Evolutionary conservation across 2,888 invertebrate species (phyloP).

Genomic region (Listrodromus nycthemerus): DNA sequence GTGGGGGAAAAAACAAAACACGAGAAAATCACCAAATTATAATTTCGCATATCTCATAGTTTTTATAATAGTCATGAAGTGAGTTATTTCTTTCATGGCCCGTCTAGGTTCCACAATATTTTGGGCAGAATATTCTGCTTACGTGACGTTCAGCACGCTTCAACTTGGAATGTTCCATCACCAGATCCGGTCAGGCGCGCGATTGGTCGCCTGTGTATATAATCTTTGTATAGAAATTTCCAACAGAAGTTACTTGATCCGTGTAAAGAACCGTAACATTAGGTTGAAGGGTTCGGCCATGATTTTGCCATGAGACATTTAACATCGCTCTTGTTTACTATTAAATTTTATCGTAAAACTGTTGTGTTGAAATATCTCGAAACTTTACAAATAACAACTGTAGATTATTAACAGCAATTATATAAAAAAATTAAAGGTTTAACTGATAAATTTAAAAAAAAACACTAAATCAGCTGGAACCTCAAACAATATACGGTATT

Average conservation of each 20-base stretch:
- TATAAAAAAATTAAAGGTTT: neutral
- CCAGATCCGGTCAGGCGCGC: neutral
- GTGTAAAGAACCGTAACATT: neutral
- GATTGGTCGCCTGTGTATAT: neutral
- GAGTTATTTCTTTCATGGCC: neutral
- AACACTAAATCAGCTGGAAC: neutral
- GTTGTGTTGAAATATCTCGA: neutral
- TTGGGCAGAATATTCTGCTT: neutral
- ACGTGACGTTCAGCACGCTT: neutral
- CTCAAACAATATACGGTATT: neutral
- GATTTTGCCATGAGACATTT: no score
- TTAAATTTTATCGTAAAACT: neutral
- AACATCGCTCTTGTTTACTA: neutral
- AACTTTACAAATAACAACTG: neutral
- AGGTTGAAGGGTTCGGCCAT: neutral
- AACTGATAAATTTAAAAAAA: neutral
- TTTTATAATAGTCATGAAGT: neutral
- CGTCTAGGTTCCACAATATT: neutral
- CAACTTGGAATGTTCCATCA: neutral
- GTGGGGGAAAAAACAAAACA: neutral
- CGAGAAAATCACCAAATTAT: neutral
- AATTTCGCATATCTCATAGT: neutral
- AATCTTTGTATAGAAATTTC: neutral
- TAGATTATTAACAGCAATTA: neutral
- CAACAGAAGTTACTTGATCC: neutral